Evolutionary conservation across 2,888 invertebrate species (phyloP).

Genomic region (Meteorus cinctellus): DNA sequence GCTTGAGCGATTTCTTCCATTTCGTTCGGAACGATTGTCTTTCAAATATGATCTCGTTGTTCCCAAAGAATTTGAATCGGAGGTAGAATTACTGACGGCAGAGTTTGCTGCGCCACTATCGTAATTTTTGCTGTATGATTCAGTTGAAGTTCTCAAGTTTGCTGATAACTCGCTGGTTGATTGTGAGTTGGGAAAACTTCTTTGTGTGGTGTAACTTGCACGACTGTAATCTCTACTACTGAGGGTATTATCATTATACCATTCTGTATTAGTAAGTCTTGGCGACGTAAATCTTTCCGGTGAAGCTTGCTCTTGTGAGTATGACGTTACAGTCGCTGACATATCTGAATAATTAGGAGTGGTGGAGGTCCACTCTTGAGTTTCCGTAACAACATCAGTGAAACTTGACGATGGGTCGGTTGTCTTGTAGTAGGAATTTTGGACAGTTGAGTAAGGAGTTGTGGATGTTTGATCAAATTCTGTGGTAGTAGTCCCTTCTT

Average conservation of each 20-base stretch:
- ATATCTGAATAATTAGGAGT: constrained; percentile 13
- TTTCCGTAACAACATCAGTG: background rate
- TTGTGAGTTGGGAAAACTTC: constrained; percentile 36
- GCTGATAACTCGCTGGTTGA: constrained; percentile 29
- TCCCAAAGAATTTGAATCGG: constrained; percentile 41
- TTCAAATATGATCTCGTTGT: constrained; percentile 14
- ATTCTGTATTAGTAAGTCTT: constrained; percentile 49
- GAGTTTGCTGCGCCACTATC: constrained; percentile 30
- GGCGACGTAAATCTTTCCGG: background rate
- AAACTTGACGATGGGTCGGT: constrained; percentile 21
- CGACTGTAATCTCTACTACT: constrained; percentile 14
- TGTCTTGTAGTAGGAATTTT: constrained; percentile 43
- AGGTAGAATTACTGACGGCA: constrained; percentile 35
- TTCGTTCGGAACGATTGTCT: constrained; percentile 36
- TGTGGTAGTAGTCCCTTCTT: constrained; percentile 48
- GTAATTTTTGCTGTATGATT: constrained; percentile 26
- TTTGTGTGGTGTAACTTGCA: constrained; percentile 40
- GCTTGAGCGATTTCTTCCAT: constrained; percentile 48
- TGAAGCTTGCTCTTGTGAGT: background rate
- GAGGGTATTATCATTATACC: constrained; percentile 47
- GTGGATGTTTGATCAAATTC: constrained; percentile 53
- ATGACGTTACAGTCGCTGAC: background rate
- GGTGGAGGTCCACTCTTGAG: constrained; percentile 8
- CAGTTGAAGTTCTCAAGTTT: constrained; percentile 40
- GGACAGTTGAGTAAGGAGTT: constrained; percentile 50